phyloP scores from a whole-genome alignment of 2,888 invertebrate species.

The Tetanocera ferruginea region DNA sequence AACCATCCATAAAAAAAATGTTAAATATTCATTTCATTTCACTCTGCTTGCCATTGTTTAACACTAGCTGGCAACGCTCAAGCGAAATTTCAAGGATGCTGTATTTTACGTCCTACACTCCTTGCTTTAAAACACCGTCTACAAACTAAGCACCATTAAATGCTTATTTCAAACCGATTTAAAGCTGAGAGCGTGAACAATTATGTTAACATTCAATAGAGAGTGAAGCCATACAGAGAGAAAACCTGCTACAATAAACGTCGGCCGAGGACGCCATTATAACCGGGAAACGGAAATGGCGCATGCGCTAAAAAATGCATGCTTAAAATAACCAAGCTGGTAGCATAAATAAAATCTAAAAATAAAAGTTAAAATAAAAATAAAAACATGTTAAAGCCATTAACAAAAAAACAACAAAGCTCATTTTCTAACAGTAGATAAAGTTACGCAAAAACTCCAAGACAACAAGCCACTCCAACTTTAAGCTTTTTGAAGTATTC shows the following conservation, averaged over 20 bases:
- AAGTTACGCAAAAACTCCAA: background rate
- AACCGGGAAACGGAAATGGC: background rate
- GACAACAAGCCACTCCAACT: background rate
- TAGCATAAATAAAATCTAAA: background rate
- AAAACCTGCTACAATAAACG: background rate
- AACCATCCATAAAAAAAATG: background rate
- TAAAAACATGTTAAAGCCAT: background rate
- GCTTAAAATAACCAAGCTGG: background rate
- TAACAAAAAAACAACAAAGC: background rate
- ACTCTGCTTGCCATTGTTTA: too few relatives aligned
- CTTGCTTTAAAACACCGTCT: background rate
- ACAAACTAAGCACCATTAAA: background rate
- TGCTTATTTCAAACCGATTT: background rate
- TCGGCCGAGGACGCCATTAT: background rate
- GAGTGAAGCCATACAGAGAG: too few relatives aligned
- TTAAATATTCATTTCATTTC: background rate
- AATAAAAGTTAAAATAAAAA: background rate
- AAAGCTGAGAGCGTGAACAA: background rate
- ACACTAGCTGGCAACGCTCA: background rate
- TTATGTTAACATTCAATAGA: background rate
- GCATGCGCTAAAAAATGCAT: constrained; percentile 20
- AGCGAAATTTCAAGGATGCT: background rate
- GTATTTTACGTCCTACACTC: background rate
- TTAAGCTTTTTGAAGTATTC: background rate
- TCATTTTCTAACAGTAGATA: background rate